A percentile compares a stretch with the other conserved stretches of the same genome.
Conservation (phyloP, 2,113 vertebrate genomes). For the Rhombomys opimus region DNA sequence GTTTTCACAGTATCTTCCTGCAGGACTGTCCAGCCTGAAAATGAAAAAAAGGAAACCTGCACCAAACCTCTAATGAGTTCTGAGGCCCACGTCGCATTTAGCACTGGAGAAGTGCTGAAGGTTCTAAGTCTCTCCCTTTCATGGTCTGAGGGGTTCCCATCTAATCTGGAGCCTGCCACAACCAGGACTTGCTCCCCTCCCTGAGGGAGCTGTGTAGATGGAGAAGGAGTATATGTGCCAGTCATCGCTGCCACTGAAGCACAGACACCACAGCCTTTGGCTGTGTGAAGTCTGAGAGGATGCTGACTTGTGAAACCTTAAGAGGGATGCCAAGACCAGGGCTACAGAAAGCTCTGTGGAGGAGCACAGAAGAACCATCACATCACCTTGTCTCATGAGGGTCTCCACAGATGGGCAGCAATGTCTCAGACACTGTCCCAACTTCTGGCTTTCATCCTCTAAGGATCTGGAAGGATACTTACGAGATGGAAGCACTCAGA, state of each 20-base stretch:
- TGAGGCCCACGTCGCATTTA: background rate
- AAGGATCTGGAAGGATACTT: background rate
- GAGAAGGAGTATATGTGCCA: too few species aligned
- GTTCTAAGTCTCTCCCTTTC: background rate
- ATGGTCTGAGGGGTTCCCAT: fast-evolving
- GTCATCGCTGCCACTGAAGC: background rate
- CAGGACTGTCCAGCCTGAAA: background rate
- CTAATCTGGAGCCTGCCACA: background rate
- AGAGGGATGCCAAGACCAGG: background rate
- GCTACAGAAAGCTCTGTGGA: background rate
- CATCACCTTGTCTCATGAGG: background rate
- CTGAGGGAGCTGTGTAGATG: background rate
- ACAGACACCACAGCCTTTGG: background rate
- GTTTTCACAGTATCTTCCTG: background rate
- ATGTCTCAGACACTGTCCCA: too few species aligned
- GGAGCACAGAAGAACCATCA: too few species aligned
- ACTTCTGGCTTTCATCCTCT: background rate
- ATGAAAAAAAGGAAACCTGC: too few species aligned
- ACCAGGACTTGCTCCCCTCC: background rate
- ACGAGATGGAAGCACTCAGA: background rate
- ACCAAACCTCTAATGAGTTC: background rate
- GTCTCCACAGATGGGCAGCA: background rate
- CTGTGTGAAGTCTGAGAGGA: background rate
- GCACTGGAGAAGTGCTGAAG: background rate
- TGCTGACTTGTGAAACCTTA: background rate